Evolutionary conservation across 2,888 invertebrate species (phyloP).

Genomic region (Ferrisia virgata): DNA sequence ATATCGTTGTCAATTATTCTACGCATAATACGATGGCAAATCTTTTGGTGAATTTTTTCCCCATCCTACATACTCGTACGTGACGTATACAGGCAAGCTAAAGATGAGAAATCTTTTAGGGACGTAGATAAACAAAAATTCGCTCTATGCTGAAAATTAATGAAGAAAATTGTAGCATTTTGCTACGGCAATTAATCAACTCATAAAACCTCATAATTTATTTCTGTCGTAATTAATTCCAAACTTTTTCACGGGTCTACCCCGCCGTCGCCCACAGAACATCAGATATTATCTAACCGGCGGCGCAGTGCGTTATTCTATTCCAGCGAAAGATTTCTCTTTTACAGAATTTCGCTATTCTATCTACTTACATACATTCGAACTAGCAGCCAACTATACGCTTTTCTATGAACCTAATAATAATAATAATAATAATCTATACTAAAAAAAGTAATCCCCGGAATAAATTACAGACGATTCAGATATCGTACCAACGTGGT

Average conservation of each 20-base stretch:
- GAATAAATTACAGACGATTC: background rate
- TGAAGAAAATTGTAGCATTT: conserved; percentile 15
- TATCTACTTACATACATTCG: background rate
- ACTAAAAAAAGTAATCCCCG: background rate
- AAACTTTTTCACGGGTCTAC: conserved; percentile 18
- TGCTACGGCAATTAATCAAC: conserved; percentile 4
- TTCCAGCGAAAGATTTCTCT: conserved; percentile 9
- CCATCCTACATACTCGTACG: background rate
- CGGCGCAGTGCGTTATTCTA: conserved; percentile 19
- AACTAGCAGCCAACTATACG: background rate
- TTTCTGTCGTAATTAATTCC: conserved; percentile 18
- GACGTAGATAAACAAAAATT: conserved; percentile 4
- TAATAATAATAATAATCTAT: background rate
- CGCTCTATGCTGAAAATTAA: background rate
- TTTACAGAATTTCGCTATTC: background rate
- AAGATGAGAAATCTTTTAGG: background rate
- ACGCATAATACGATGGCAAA: background rate
- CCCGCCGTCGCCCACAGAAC: background rate
- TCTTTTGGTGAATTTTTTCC: background rate
- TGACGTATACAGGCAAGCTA: background rate
- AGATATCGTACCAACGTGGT: no score
- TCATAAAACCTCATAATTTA: conserved; percentile 25
- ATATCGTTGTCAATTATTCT: background rate
- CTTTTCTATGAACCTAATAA: background rate
- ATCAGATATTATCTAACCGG: conserved; percentile 2